phyloP scores from a whole-genome alignment of 2,113 vertebrate species.

The Amia ocellicauda region DNA sequence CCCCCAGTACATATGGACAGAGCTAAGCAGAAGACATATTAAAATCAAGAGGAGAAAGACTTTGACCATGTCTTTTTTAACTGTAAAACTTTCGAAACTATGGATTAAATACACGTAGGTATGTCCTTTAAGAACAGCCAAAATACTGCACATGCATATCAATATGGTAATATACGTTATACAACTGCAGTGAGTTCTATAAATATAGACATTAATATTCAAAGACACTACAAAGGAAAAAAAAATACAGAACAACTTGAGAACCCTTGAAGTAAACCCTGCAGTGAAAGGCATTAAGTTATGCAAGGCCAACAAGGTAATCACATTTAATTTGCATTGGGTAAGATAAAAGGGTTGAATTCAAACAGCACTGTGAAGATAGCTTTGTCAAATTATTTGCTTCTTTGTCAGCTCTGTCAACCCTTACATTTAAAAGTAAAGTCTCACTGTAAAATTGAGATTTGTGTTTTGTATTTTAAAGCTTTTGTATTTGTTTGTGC shows the following conservation, averaged over 20 bases:
- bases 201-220: background rate
- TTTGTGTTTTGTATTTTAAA: background rate
- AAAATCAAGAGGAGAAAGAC: too few species aligned
- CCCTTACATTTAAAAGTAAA: background rate
- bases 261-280: constrained; percentile 2
- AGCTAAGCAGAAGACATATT: too few species aligned
- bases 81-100: too few species aligned
- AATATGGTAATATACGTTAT: background rate
- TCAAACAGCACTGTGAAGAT: background rate
- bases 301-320: background rate
- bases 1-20: too few species aligned
- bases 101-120: too few species aligned
- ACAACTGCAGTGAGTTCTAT: background rate
- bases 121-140: too few species aligned
- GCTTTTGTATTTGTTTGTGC: background rate
- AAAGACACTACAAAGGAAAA: background rate
- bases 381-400: constrained; percentile 2
- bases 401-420: background rate
- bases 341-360: background rate
- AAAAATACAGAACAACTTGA: background rate
- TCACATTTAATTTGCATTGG: background rate
- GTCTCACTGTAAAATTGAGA: background rate
- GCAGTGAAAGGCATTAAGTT: background rate
- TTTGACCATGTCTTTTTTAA: too few species aligned
- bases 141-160: too few species aligned